phyloP scores from a whole-genome alignment of 2,888 invertebrate genomes.

The Willowsia nigromaculata region DNA sequence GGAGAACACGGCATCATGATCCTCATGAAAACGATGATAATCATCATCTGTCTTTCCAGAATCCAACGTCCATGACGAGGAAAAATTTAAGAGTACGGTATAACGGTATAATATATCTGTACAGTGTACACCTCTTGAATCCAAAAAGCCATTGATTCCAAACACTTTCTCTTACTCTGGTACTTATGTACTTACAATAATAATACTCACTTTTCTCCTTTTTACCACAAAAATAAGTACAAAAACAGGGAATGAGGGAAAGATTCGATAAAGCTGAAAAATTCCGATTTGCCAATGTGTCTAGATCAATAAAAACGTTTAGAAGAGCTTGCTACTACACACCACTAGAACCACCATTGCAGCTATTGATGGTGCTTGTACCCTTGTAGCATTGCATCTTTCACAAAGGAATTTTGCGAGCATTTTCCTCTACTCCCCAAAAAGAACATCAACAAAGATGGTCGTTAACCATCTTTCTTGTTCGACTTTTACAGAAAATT shows the following conservation, averaged over 20 bases:
- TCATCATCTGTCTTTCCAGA: conserved; percentile 71
- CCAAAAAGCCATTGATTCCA: conserved; percentile 57
- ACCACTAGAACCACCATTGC: not conserved
- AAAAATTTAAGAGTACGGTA: not conserved
- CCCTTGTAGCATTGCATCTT: conserved; percentile 18
- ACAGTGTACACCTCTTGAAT: conserved; percentile 55
- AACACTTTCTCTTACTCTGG: not conserved
- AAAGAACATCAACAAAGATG: conserved; percentile 67
- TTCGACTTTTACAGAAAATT: conserved; percentile 52
- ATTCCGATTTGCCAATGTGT: conserved; percentile 72
- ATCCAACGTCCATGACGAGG: conserved; percentile 62
- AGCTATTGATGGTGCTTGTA: not conserved
- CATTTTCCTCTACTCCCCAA: not conserved
- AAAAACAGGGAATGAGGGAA: conserved; percentile 35
- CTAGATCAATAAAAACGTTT: conserved; percentile 73
- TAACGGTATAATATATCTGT: not conserved
- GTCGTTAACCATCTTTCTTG: conserved; percentile 73
- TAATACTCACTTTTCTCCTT: not conserved
- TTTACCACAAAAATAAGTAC: conserved; percentile 45
- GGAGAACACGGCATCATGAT: conserved; percentile 39
- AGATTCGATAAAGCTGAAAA: conserved; percentile 67
- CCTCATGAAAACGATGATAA: conserved; percentile 52
- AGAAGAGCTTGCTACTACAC: not conserved
- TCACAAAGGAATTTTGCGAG: conserved; percentile 57
- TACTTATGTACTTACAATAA: conserved; percentile 7